Evolutionary conservation across 2,113 vertebrate species (phyloP).

Genomic region (Scomber japonicus): DNA sequence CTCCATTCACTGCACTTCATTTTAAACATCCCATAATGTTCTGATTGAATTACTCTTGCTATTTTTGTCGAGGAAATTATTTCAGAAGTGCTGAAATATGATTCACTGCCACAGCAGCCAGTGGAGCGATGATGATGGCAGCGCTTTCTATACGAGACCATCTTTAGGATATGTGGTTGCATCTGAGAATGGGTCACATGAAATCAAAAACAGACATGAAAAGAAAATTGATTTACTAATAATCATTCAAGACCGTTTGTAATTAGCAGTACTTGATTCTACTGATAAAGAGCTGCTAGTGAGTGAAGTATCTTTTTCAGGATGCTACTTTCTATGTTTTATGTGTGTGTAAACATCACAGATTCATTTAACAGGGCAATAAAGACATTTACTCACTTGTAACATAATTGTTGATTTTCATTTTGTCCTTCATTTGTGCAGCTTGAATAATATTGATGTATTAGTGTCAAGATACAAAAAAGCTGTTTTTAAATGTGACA

Average conservation of each 20-base stretch:
- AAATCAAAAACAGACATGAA: not conserved
- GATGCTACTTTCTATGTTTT: not conserved
- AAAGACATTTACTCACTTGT: not conserved
- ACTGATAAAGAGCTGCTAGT: not conserved
- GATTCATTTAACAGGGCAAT: conserved; percentile 9
- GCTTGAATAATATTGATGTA: conserved; percentile 18
- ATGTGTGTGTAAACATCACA: conserved; percentile 15
- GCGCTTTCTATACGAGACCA: not conserved
- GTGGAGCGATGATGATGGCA: conserved; percentile 24
- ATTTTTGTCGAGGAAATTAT: conserved; percentile 65
- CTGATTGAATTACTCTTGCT: conserved; percentile 60
- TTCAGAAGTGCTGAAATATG: conserved; percentile 45
- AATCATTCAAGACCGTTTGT: conserved; percentile 1
- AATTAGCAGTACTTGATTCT: not conserved
- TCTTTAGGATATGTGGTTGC: not conserved
- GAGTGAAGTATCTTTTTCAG: not conserved
- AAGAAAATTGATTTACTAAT: not conserved
- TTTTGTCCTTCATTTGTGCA: conserved; percentile 21
- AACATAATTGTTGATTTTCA: conserved; percentile 12
- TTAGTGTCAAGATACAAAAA: conserved; percentile 1
- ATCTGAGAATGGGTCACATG: not conserved
- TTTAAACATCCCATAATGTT: conserved; percentile 66
- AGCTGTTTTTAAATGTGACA: conserved; percentile 3
- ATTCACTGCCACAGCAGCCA: conserved; percentile 50
- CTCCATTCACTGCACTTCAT: conserved; percentile 59